Evolutionary conservation across 2,113 vertebrate species (phyloP).

Genomic region (Cryptoleucopteryx plumbea): DNA sequence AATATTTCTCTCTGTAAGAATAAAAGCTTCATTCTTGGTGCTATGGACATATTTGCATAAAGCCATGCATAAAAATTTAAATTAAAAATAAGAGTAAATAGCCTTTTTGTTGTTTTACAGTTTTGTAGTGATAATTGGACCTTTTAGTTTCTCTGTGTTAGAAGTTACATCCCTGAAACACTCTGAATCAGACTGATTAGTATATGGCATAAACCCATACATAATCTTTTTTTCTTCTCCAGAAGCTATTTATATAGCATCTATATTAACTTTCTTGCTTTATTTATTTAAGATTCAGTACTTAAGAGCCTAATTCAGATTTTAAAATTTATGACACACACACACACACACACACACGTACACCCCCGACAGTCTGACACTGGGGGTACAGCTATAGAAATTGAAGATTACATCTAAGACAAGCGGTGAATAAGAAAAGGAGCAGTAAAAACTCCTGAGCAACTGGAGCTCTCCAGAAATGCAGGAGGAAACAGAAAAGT

Average conservation of each 20-base stretch:
- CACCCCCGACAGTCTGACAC: not conserved
- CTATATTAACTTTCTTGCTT: not conserved
- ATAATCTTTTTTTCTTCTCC: not conserved
- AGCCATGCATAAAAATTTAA: not conserved
- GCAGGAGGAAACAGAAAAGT: not conserved
- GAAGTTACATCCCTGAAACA: not conserved
- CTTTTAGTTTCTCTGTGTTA: not conserved
- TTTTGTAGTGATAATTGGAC: not conserved
- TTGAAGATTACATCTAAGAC: not conserved
- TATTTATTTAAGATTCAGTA: not conserved
- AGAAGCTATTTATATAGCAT: not conserved
- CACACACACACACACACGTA: fast-evolving
- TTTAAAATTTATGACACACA: not conserved
- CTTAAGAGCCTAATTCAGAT: not conserved
- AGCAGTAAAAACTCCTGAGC: not conserved
- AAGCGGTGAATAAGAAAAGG: not conserved
- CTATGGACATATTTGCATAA: not conserved
- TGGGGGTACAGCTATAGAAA: not conserved
- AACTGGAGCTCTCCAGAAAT: not conserved
- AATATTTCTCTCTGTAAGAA: not conserved
- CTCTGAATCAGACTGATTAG: not conserved
- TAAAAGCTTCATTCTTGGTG: not conserved
- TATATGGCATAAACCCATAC: not conserved
- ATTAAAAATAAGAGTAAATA: not conserved
- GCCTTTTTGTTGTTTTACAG: not conserved